A percentile compares a stretch with the other conserved stretches of the same genome.
phyloP scores from a whole-genome alignment of 2,113 vertebrate species.

The Cyprinodon brontotheroides region DNA sequence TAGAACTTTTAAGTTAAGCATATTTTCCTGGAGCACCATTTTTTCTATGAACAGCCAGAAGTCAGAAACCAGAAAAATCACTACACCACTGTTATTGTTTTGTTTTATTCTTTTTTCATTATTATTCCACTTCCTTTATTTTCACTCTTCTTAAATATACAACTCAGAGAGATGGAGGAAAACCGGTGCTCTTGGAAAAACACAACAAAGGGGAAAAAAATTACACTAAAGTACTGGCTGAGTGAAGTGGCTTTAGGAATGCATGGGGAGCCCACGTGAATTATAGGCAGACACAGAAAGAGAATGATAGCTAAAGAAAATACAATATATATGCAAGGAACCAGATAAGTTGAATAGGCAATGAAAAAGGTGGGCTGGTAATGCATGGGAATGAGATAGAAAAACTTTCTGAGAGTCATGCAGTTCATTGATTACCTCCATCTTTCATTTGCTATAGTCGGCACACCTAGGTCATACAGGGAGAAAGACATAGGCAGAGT shows the following conservation, averaged over 20 bases:
- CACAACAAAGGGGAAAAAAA: conserved; percentile 14
- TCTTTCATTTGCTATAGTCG: conserved; percentile 68
- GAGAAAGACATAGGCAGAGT: too few species aligned
- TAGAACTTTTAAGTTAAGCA: too few species aligned
- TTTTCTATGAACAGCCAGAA: too few species aligned
- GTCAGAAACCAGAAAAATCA: too few species aligned
- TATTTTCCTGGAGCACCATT: too few species aligned
- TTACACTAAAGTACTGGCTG: conserved; percentile 49
- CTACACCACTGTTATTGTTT: too few species aligned
- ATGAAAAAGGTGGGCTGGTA: conserved; percentile 67
- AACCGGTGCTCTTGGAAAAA: not conserved
- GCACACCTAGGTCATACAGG: conserved; percentile 39
- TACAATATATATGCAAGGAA: conserved; percentile 68
- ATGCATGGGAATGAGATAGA: conserved; percentile 73
- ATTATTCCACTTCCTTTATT: conserved; percentile 4
- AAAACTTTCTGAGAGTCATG: conserved; percentile 70
- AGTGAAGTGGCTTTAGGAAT: conserved; percentile 54
- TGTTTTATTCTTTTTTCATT: too few species aligned
- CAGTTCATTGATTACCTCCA: conserved; percentile 73
- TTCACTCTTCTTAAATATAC: conserved; percentile 21
- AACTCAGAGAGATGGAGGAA: not conserved
- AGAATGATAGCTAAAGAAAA: conserved; percentile 65
- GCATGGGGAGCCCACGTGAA: conserved; percentile 55
- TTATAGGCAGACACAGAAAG: conserved; percentile 44
- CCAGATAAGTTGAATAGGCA: conserved; percentile 69